phyloP scores from a whole-genome alignment of 2,113 vertebrate species.

The Syrmaticus mikado region DNA sequence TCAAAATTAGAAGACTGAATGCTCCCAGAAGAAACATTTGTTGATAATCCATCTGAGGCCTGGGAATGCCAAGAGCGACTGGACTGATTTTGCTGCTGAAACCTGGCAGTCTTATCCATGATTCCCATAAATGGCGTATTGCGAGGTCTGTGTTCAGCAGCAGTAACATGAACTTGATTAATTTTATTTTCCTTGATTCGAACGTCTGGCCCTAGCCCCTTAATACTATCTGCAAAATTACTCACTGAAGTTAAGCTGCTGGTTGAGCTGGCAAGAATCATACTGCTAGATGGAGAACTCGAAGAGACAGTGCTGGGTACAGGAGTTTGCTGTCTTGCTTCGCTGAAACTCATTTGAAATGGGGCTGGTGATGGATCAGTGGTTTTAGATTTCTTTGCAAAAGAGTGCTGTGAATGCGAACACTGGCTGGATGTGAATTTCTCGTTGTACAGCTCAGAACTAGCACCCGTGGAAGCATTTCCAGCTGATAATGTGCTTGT shows the following conservation, averaged over 20 bases:
- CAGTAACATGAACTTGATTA: conserved; percentile 69
- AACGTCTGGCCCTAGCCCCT: conserved; percentile 84
- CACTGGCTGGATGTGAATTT: conserved; percentile 54
- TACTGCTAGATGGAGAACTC: conserved; percentile 73
- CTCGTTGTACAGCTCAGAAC: conserved; percentile 69
- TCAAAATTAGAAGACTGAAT: conserved; percentile 79
- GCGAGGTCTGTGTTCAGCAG: conserved; percentile 86
- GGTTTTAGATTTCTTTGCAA: conserved; percentile 76
- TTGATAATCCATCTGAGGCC: conserved; percentile 75
- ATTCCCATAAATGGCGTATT: conserved; percentile 93
- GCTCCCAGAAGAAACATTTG: conserved; percentile 63
- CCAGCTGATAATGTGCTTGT: not conserved
- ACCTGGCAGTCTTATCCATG: conserved; percentile 92
- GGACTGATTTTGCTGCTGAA: conserved; percentile 79
- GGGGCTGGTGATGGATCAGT: conserved; percentile 73
- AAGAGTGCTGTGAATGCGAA: conserved; percentile 67
- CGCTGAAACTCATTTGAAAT: conserved; percentile 39
- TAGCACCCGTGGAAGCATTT: not conserved
- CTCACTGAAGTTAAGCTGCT: conserved; percentile 88
- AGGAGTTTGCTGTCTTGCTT: conserved; percentile 72
- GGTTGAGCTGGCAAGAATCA: conserved; percentile 85
- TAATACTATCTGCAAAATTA: conserved; percentile 85
- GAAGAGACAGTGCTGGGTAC: conserved; percentile 32
- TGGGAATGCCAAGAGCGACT: conserved; percentile 86
- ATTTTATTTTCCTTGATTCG: conserved; percentile 84